phyloP scores from a whole-genome alignment of 2,113 vertebrate genomes.

The Calypte anna region DNA sequence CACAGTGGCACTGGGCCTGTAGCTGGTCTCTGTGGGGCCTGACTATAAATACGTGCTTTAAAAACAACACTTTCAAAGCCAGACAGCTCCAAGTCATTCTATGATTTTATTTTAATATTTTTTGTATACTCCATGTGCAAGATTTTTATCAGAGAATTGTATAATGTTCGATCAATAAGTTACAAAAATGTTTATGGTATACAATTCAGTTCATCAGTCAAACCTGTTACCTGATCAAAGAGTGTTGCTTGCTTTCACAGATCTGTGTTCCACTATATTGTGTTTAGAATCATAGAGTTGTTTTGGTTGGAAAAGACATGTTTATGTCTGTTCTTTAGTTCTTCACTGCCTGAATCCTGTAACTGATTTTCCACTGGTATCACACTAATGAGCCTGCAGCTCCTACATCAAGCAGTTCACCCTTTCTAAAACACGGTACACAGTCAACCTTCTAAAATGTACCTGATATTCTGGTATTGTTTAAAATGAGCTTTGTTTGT shows the following conservation, averaged over 20 bases:
- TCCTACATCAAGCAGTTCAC: not conserved
- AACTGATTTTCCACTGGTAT: not conserved
- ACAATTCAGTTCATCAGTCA: not conserved
- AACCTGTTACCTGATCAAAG: not conserved
- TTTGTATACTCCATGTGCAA: not conserved
- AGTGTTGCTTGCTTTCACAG: not conserved
- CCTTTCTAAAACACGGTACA: not conserved
- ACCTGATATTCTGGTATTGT: not conserved
- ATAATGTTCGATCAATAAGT: not conserved
- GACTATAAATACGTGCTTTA: not conserved
- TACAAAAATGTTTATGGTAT: not conserved
- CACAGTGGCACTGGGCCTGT: not conserved
- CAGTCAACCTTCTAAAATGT: not conserved
- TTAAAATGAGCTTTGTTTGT: not conserved
- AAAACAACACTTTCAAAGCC: not conserved
- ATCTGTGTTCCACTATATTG: not conserved
- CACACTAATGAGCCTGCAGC: not conserved
- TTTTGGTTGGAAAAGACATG: too few species aligned
- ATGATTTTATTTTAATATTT: not conserved
- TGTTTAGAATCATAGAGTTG: not conserved
- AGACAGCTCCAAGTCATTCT: not conserved
- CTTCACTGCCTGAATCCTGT: not conserved
- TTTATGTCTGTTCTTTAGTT: not conserved
- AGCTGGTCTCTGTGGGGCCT: not conserved
- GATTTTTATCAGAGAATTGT: not conserved